These are phyloP conservation scores for Dascillus cervinus DNA, from an alignment of 2,888 invertebrate species.

Conservation along the genomic window DNA sequence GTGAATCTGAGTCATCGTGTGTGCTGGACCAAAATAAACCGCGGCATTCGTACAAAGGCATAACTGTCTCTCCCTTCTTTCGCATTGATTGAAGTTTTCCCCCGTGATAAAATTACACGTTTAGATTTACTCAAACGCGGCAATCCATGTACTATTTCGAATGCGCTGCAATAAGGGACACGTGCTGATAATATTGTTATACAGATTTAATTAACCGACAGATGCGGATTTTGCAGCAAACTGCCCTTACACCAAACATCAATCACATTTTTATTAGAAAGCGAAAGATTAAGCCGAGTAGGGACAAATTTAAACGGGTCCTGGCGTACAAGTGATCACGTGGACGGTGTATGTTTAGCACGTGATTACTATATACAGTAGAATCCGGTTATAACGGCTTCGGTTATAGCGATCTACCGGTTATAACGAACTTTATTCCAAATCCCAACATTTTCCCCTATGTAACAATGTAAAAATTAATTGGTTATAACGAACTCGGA, in stretches of 20 bases:
- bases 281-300: slow-evolving; percentile 1
- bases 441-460: too few species aligned
- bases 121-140: slow-evolving; percentile 13
- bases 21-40: slow-evolving; percentile 16
- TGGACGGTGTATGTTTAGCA: too few species aligned
- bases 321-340: too few species aligned
- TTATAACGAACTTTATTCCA: too few species aligned
- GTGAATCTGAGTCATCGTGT: slow-evolving; percentile 16
- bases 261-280: background rate
- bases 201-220: slow-evolving; percentile 5
- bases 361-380: too few species aligned
- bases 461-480: too few species aligned
- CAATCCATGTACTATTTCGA: slow-evolving; percentile 13
- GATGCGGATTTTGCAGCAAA: background rate
- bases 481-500: too few species aligned
- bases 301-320: too few species aligned
- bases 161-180: slow-evolving; percentile 10
- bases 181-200: slow-evolving; percentile 7
- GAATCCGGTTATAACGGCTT: too few species aligned
- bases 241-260: background rate
- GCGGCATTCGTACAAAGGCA: slow-evolving; percentile 14
- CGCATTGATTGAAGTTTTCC: slow-evolving; percentile 8
- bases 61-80: slow-evolving; percentile 12
- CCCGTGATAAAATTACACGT: slow-evolving; percentile 13
- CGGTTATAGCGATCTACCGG: too few species aligned